phyloP scores from a whole-genome alignment of 2,797 vertebrate species.

The Bothrops alternatus region DNA sequence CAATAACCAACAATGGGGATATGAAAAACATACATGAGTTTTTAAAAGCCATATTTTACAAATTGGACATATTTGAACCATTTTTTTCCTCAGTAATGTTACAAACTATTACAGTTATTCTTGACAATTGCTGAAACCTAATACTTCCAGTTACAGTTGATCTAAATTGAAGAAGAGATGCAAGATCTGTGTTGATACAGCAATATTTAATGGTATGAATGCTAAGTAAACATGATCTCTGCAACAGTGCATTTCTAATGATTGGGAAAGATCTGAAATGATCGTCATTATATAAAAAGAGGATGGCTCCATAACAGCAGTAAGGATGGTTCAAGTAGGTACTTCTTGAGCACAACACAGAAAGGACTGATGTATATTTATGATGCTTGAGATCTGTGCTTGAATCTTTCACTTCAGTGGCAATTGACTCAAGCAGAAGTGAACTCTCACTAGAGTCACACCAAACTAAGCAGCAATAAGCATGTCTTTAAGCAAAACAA shows the following conservation, averaged over 20 bases:
- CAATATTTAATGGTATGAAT: neutral
- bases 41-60: neutral
- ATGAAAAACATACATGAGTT: neutral
- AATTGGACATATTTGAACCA: neutral
- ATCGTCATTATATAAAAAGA: conserved; percentile 11
- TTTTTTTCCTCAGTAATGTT: neutral
- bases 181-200: neutral
- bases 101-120: neutral
- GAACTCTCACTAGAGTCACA: neutral
- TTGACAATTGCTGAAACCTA: neutral
- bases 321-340: conserved; percentile 19
- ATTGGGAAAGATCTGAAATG: neutral
- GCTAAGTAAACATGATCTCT: neutral
- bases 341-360: conserved; percentile 19
- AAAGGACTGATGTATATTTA: neutral
- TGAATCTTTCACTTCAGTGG: conserved; percentile 19
- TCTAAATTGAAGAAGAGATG: neutral
- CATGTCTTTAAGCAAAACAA: neutral
- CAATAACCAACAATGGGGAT: neutral
- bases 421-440: conserved; percentile 12
- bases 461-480: conserved; percentile 1
- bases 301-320: conserved; percentile 14
- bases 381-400: conserved; percentile 24
- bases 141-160: neutral
- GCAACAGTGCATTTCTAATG: neutral